Evolutionary conservation across 2,797 vertebrate species (phyloP).

Genomic region (Brachyrhaphis roseni): DNA sequence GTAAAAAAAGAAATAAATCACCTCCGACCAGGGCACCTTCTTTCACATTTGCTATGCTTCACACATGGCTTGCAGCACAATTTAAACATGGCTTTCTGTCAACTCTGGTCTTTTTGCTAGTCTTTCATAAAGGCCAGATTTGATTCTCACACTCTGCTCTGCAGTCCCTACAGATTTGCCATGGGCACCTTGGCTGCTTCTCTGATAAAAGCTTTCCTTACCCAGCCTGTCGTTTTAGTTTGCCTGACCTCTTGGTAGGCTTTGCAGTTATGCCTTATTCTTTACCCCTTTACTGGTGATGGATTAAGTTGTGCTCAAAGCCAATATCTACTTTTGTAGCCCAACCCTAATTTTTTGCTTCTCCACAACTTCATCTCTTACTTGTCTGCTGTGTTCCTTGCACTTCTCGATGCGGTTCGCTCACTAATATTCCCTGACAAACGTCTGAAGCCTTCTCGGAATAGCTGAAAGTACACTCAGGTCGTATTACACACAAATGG

Average conservation of each 20-base stretch:
- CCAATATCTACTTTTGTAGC: background rate
- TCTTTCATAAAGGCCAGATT: background rate
- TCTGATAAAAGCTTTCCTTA: background rate
- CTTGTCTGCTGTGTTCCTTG: background rate
- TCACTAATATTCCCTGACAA: background rate
- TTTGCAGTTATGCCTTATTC: background rate
- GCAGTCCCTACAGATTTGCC: background rate
- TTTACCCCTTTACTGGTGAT: background rate
- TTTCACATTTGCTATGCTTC: background rate
- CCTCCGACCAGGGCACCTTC: background rate
- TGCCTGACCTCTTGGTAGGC: background rate
- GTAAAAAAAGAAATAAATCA: background rate
- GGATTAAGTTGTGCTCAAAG: background rate
- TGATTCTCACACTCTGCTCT: background rate
- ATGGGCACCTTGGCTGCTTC: background rate
- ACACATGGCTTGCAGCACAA: background rate
- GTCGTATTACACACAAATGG: background rate
- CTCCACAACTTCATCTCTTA: background rate
- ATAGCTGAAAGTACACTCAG: background rate
- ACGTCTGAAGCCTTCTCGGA: background rate
- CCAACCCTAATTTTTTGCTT: background rate
- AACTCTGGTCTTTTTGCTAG: background rate
- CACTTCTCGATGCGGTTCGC: background rate
- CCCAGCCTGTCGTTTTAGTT: background rate
- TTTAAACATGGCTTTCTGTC: background rate